Base-by-base conservation (phyloP, 2,888 invertebrate species). In the Therioaphis trifolii region DNA sequence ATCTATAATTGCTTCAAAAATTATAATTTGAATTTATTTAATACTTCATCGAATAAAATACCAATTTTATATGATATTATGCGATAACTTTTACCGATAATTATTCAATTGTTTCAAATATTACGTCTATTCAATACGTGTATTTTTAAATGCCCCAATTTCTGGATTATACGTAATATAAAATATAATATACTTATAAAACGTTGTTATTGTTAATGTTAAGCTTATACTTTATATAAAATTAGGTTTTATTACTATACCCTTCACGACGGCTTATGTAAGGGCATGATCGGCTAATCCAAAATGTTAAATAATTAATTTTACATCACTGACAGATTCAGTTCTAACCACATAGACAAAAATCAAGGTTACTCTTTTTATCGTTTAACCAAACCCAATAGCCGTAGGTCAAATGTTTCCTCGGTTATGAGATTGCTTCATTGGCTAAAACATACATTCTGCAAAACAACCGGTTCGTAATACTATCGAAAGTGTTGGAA, bases 321-420 rank as follows among this genome's bases (percentile, higher is more conserved):
- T 66, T 66, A 21, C 46, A 66, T 66, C 66, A 66, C 63, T 77
- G 77, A 77, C 77, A 77, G 66, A 66, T 66, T 49, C 43, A 21
- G 63, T 66, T 15, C 49, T 77, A 49, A 77, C 76, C 77, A 11
- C 77, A 49, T 15, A 12, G 77, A 63, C 63, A 49, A 77, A 66
- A 72, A 46, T 66, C 77, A 77, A 77, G 77, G 77, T 77, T 66
- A 35, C 29, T 77, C 63, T 77, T 77, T 77, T 78, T 68, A 68
- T 78, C 66, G 78, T 68, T 55, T n/a, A 52, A 78, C 49, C 78
- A 18, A 78, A 52, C 68, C 78, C 52, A 78, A 78, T 78, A 52
- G 78, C 78, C 78, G 35, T 24, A 40, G 68, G 78, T 43, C 52
- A 24, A 52, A 78, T 24, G 52, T 78, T 68, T 68, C 66, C 78